A percentile compares a stretch with the other conserved stretches of the same genome.
phyloP scores from a whole-genome alignment of 2,888 invertebrate species.

The Lochmaea capreae region DNA sequence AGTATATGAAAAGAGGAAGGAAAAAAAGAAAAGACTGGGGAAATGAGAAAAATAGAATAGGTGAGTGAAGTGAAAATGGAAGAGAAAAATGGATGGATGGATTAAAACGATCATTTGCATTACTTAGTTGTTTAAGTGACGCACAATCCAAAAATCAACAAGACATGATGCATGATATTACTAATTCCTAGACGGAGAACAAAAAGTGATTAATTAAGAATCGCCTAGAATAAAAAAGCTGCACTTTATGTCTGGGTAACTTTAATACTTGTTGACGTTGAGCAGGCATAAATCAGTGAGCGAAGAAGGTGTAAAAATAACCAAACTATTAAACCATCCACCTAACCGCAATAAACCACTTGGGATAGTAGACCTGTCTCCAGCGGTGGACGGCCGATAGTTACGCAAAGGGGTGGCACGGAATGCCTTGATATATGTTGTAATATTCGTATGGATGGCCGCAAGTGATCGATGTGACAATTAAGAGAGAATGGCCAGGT shows the following conservation, averaged over 20 bases:
- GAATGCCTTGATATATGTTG: slow-evolving; percentile 54
- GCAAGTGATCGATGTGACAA: slow-evolving; percentile 61
- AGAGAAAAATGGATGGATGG: too few relatives aligned
- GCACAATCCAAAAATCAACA: too few relatives aligned
- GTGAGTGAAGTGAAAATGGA: too few relatives aligned
- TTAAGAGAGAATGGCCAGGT: slow-evolving; percentile 57
- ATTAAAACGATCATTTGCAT: too few relatives aligned
- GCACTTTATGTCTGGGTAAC: not conserved
- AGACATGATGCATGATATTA: too few relatives aligned
- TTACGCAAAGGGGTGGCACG: slow-evolving; percentile 36
- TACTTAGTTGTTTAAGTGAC: too few relatives aligned
- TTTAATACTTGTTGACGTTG: slow-evolving; percentile 10
- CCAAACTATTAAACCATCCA: slow-evolving; percentile 29
- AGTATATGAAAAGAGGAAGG: too few relatives aligned
- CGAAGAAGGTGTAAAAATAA: slow-evolving; percentile 22
- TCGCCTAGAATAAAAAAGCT: not conserved
- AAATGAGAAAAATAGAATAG: too few relatives aligned
- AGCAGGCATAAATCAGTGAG: slow-evolving; percentile 18
- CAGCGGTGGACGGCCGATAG: slow-evolving; percentile 36
- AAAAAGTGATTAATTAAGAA: too few relatives aligned
- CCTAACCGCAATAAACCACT: slow-evolving; percentile 38
- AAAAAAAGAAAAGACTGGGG: too few relatives aligned
- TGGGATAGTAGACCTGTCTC: slow-evolving; percentile 26
- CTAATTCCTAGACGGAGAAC: too few relatives aligned
- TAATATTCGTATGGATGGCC: slow-evolving; percentile 55